These are phyloP conservation scores for Drosophila prostipennis DNA, from an alignment of 2,888 invertebrate species.

Conservation along the genomic window DNA sequence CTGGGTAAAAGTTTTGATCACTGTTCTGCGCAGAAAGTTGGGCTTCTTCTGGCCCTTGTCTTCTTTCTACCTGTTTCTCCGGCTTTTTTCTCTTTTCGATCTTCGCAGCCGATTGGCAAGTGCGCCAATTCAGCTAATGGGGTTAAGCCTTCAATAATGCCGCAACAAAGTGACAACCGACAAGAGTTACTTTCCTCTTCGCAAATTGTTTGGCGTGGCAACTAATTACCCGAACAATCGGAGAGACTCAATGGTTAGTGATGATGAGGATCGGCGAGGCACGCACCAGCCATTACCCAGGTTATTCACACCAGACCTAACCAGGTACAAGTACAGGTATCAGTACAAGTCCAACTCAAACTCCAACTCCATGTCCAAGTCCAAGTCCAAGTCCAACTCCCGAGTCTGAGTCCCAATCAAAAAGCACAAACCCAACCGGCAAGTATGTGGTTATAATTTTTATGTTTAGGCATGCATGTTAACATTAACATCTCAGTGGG, in stretches of 20 bases:
- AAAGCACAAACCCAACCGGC: slow-evolving; percentile 7
- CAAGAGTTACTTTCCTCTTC: slow-evolving; percentile 62
- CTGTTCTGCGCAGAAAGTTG: slow-evolving; percentile 71
- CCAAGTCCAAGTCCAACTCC: slow-evolving; percentile 13
- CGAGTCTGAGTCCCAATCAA: slow-evolving; percentile 20
- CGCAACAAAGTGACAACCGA: slow-evolving; percentile 62
- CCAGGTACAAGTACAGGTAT: slow-evolving; percentile 16
- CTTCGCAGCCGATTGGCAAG: slow-evolving; percentile 70
- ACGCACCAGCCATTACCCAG: slow-evolving; percentile 48
- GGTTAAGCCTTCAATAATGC: slow-evolving; percentile 78
- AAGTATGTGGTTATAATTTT: slow-evolving; percentile 55
- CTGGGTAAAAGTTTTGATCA: slow-evolving; percentile 74
- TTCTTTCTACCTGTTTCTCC: slow-evolving; percentile 52
- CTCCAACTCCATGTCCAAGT: background rate
- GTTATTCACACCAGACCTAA: slow-evolving; percentile 70
- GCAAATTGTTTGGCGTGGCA: slow-evolving; percentile 66
- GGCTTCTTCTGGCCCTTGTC: slow-evolving; percentile 52
- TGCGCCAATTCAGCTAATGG: slow-evolving; percentile 80
- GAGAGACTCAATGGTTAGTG: slow-evolving; percentile 27
- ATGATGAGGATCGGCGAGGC: slow-evolving; percentile 35
- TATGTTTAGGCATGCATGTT: slow-evolving; percentile 78
- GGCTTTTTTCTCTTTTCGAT: slow-evolving; percentile 51
- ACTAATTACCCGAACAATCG: slow-evolving; percentile 56
- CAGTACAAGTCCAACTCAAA: background rate
- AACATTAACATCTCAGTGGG: slow-evolving; percentile 59